phyloP scores from a whole-genome alignment of 2,888 invertebrate species.

The Leptinotarsa tumamoca region DNA sequence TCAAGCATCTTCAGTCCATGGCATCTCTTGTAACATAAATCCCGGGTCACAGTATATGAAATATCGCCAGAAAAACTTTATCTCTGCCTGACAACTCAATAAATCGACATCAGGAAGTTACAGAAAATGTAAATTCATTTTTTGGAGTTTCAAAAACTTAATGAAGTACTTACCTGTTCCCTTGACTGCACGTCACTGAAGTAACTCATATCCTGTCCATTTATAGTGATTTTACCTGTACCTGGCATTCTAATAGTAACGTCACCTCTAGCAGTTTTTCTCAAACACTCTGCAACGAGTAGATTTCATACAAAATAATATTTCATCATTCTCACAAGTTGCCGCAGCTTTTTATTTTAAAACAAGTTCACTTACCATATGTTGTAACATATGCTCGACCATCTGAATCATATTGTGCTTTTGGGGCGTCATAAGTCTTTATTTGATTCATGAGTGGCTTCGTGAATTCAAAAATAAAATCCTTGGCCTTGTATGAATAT shows the following conservation, averaged over 20 bases:
- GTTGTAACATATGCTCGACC: conserved; percentile 80
- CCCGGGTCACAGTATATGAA: too few relatives aligned
- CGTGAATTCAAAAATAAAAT: conserved; percentile 80
- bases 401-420: conserved; percentile 76
- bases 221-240: conserved; percentile 84
- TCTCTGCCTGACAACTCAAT: too few relatives aligned
- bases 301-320: not conserved
- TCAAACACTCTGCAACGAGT: conserved; percentile 71
- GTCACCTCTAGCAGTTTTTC: conserved; percentile 80
- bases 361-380: conserved; percentile 68
- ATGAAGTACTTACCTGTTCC: conserved; percentile 76
- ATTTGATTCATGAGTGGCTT: conserved; percentile 72
- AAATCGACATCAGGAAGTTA: too few relatives aligned
- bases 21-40: too few relatives aligned
- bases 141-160: conserved; percentile 2
- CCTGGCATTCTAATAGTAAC: conserved; percentile 88
- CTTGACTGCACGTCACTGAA: conserved; percentile 79
- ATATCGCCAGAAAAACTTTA: too few relatives aligned
- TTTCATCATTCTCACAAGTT: too few relatives aligned
- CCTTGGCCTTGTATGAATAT: conserved; percentile 76
- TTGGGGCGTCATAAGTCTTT: conserved; percentile 73
- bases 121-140: not conserved
- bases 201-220: conserved; percentile 82
- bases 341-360: too few relatives aligned
- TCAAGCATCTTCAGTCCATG: too few relatives aligned